Conservation (phyloP, 2,113 vertebrate species). For the Talpa occidentalis region DNA sequence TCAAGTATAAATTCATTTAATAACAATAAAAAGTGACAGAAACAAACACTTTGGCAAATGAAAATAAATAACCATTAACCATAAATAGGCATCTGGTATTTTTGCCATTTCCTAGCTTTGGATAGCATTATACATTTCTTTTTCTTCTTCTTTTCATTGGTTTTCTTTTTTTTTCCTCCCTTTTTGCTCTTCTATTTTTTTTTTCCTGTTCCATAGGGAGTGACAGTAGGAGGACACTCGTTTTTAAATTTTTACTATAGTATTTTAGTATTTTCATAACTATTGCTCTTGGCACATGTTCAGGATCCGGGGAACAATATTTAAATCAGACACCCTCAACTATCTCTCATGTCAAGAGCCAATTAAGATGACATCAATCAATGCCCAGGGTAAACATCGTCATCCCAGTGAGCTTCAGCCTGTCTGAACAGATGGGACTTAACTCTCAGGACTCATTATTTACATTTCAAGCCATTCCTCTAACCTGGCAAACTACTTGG, state of each 20-base stretch:
- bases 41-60: neutral
- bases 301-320: neutral
- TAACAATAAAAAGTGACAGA: neutral
- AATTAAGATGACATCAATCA: slow-evolving; percentile 70
- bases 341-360: slow-evolving; percentile 65
- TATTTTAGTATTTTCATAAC: neutral
- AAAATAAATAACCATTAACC: neutral
- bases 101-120: neutral
- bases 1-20: neutral
- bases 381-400: neutral
- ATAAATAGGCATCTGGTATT: neutral
- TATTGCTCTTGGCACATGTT: neutral
- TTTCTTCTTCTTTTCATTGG: neutral
- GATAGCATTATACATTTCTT: neutral
- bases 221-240: neutral
- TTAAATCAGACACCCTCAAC: slow-evolving; percentile 64
- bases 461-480: slow-evolving; percentile 46
- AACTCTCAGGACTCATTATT: slow-evolving; percentile 4
- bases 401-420: slow-evolving; percentile 46
- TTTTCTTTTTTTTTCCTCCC: neutral
- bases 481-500: slow-evolving; percentile 47
- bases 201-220: neutral
- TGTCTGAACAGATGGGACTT: slow-evolving; percentile 73
- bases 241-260: neutral
- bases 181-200: neutral